Evolutionary conservation across 2,888 invertebrate genomes (phyloP), one percentile per base, ranked within the genome.

Genomic region (Alentia gelatinosa): DNA sequence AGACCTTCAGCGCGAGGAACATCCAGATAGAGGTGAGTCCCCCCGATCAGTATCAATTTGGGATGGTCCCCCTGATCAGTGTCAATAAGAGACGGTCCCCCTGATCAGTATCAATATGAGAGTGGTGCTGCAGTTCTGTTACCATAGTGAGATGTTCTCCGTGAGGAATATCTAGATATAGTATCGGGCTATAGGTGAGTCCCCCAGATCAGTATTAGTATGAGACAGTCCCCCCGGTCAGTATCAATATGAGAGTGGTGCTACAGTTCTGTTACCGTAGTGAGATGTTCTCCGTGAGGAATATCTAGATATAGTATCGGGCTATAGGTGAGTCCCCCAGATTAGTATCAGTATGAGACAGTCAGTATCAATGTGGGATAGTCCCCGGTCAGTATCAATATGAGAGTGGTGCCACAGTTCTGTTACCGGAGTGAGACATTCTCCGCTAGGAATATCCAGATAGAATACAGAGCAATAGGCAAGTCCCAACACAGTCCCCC

Each of bases 341-440:
- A n/a, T n/a, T n/a, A n/a, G n/a, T n/a, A n/a, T n/a, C n/a, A n/a
- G n/a, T n/a, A n/a, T n/a, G n/a, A n/a, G n/a, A n/a, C n/a, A n/a
- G n/a, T n/a, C n/a, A n/a, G n/a, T n/a, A n/a, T n/a, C n/a, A n/a
- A n/a, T n/a, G n/a, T n/a, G n/a, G n/a, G n/a, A n/a, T n/a, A n/a
- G n/a, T n/a, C n/a, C n/a, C n/a, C n/a, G n/a, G n/a, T n/a, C n/a
- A n/a, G n/a, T n/a, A n/a, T n/a, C n/a, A n/a, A n/a, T n/a, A n/a
- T n/a, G n/a, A n/a, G n/a, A n/a, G 50, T 91, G 35, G 23, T 39
- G 15, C 84, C 91, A 19, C 83, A 89, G 83, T 91, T 91, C 74
- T 91, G 91, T 50, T 91, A 91, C 90, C 39, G 91, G 4, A 91
- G 91, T 35, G 91, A 91, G 35, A 91, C 91, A 23, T 91, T 91